phyloP scores from a whole-genome alignment of 2,113 vertebrate genomes.

The Anhinga anhinga region DNA sequence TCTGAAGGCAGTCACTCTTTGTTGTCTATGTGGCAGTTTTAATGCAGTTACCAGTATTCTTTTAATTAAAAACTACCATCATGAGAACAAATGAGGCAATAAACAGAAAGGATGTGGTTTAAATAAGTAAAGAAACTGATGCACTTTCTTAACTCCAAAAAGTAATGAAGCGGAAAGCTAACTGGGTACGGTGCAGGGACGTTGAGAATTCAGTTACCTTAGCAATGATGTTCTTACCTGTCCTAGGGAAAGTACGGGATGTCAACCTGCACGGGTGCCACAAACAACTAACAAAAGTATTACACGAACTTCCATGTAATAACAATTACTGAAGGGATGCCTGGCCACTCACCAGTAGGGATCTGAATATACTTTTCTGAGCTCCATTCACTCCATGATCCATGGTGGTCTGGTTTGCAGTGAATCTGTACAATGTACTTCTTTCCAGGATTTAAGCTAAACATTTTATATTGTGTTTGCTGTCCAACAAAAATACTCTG shows the following conservation, averaged over 20 bases:
- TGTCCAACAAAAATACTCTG: constrained; percentile 84
- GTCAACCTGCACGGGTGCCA: neutral
- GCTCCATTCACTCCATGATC: constrained; percentile 75
- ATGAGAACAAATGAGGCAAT: neutral
- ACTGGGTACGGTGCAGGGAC: neutral
- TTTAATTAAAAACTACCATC: neutral
- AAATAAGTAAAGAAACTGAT: neutral
- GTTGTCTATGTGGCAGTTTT: neutral
- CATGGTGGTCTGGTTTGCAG: constrained; percentile 85
- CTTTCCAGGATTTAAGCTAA: constrained; percentile 82
- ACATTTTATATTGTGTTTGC: constrained; percentile 85
- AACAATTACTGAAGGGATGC: neutral
- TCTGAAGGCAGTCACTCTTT: neutral
- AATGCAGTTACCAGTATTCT: neutral
- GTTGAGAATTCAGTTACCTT: neutral
- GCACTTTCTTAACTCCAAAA: neutral
- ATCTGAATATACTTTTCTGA: constrained; percentile 59
- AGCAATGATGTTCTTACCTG: neutral
- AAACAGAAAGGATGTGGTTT: neutral
- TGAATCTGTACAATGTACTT: constrained; percentile 86
- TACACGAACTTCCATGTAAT: neutral
- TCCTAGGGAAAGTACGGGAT: neutral
- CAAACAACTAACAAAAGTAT: neutral
- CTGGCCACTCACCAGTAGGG: constrained; percentile 67
- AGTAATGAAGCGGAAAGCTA: neutral